These are phyloP conservation scores for Anabas testudineus DNA, from an alignment of 2,797 vertebrate species.

Conservation along the genomic window DNA sequence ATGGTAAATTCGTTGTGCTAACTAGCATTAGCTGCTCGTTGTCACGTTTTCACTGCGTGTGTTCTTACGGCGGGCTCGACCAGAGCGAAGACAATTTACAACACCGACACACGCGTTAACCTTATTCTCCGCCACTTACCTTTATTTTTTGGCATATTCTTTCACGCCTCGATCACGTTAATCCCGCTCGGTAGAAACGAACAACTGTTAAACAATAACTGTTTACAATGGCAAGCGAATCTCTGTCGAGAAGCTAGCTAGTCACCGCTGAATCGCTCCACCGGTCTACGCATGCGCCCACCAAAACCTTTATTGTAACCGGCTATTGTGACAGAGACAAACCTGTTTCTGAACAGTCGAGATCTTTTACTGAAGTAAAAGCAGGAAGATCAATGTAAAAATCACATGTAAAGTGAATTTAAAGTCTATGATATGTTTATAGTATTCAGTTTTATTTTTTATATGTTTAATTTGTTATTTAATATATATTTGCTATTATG, in stretches of 20 bases:
- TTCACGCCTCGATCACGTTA: slow-evolving; percentile 46
- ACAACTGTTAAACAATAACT: background rate
- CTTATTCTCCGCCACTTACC: slow-evolving; percentile 58
- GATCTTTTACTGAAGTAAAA: background rate
- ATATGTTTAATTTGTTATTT: too few species aligned
- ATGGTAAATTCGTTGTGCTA: slow-evolving; percentile 37
- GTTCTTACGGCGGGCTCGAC: slow-evolving; percentile 48
- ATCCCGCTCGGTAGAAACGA: slow-evolving; percentile 23
- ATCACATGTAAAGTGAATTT: too few species aligned
- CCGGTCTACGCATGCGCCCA: slow-evolving; percentile 63
- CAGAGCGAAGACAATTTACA: slow-evolving; percentile 14
- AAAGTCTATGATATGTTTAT: too few species aligned
- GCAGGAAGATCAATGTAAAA: too few species aligned
- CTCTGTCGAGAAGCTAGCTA: slow-evolving; percentile 11
- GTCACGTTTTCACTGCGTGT: slow-evolving; percentile 79
- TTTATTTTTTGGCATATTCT: slow-evolving; percentile 88
- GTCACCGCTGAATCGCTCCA: slow-evolving; percentile 4
- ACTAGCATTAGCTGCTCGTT: slow-evolving; percentile 62
- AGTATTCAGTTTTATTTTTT: too few species aligned
- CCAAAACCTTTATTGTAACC: slow-evolving; percentile 62
- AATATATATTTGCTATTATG: too few species aligned
- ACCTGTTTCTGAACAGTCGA: background rate
- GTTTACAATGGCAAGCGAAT: slow-evolving; percentile 29
- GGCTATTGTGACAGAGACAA: slow-evolving; percentile 38
- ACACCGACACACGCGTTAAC: background rate